These are phyloP conservation scores for Scolopax bukidnonensis DNA, from an alignment of 2,797 vertebrate species.

Conservation along the genomic window DNA sequence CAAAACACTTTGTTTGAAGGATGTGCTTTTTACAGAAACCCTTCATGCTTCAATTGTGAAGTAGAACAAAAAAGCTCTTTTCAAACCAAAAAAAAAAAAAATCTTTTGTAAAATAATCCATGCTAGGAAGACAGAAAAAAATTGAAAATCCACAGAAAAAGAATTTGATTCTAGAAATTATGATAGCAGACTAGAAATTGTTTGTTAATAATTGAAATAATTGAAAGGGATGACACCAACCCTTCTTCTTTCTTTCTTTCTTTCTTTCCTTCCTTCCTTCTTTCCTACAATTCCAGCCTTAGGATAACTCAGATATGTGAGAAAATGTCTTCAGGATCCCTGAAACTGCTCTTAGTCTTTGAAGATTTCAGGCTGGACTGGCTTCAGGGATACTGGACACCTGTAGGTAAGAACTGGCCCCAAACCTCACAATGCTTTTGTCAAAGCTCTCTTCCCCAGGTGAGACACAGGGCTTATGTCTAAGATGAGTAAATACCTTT, in stretches of 20 bases:
- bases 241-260: accelerated
- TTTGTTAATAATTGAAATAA: neutral
- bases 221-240: neutral
- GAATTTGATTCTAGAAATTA: neutral
- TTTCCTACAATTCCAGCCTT: neutral
- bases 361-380: neutral
- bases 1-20: neutral
- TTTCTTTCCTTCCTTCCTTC: too few relatives aligned
- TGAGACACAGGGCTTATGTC: neutral
- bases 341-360: neutral
- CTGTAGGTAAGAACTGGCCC: neutral
- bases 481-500: neutral
- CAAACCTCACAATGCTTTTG: neutral
- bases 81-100: neutral
- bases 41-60: neutral
- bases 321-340: neutral
- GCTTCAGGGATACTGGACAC: neutral
- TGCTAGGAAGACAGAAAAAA: neutral
- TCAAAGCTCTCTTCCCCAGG: neutral
- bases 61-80: neutral
- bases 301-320: neutral
- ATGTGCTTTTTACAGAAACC: neutral
- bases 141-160: neutral
- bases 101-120: neutral
- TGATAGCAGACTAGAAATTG: neutral